Conservation (phyloP, 1,140 invertebrate genomes). For the Drosophila hydei region DNA sequence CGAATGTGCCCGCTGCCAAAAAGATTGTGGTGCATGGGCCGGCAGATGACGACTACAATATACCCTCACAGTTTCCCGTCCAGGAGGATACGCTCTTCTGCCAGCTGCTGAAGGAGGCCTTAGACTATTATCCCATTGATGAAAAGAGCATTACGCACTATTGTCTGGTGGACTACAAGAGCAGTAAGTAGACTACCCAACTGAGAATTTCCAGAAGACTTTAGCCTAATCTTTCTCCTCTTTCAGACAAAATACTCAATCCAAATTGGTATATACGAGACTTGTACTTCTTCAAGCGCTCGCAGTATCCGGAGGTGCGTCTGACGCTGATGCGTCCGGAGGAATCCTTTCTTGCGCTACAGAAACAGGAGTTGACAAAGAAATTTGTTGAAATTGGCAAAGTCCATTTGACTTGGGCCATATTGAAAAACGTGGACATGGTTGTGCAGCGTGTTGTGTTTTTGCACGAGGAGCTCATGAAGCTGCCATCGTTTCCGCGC, state of each 20-base stretch:
- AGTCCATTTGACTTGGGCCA: slow-evolving; percentile 94
- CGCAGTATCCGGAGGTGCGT: slow-evolving; percentile 98
- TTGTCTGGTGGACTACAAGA: slow-evolving; percentile 98
- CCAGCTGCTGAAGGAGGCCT: slow-evolving; percentile 96
- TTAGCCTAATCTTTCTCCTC: not conserved
- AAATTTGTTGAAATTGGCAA: slow-evolving; percentile 99
- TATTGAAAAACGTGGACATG: slow-evolving; percentile 95
- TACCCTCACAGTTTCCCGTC: slow-evolving; percentile 99
- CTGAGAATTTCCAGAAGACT: not conserved
- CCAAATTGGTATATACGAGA: slow-evolving; percentile 97
- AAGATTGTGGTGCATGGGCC: slow-evolving; percentile 98
- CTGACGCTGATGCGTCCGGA: slow-evolving; percentile 97
- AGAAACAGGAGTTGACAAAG: slow-evolving; percentile 95
- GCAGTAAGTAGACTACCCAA: slow-evolving; percentile 88
- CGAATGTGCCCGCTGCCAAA: slow-evolving; percentile 99
- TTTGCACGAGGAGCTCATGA: slow-evolving; percentile 99
- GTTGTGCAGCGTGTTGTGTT: slow-evolving; percentile 98
- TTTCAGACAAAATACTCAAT: slow-evolving; percentile 86
- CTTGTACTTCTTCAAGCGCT: slow-evolving; percentile 99
- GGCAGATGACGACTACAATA: slow-evolving; percentile 91
- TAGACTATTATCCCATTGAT: slow-evolving; percentile 99
- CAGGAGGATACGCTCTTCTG: slow-evolving; percentile 99
- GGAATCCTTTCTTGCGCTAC: slow-evolving; percentile 95
- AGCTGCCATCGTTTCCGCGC: slow-evolving; percentile 98
- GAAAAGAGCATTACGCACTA: slow-evolving; percentile 95